These are phyloP conservation scores for Spatula clypeata DNA, from an alignment of 2,797 vertebrate species.

Conservation along the genomic window DNA sequence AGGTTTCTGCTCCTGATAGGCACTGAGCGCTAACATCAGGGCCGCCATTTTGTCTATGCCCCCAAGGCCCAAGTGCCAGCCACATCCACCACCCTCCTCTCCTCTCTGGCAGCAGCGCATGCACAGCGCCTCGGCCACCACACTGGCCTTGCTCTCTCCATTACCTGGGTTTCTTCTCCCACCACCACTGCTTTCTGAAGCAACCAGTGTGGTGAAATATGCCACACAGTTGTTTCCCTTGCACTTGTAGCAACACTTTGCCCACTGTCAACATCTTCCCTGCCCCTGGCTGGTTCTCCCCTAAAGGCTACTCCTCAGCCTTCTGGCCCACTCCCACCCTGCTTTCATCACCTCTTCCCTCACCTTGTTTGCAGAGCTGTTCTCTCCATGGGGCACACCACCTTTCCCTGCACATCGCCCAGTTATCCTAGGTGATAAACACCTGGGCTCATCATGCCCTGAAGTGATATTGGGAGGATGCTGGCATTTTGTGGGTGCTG, in stretches of 20 bases:
- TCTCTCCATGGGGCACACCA: background rate
- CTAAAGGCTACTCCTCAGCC: background rate
- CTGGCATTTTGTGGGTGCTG: background rate
- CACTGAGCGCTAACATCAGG: rapidly evolving
- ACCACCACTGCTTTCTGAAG: background rate
- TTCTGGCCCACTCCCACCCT: background rate
- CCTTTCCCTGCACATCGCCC: too few relatives aligned
- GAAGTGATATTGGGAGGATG: background rate
- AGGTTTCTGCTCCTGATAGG: rapidly evolving
- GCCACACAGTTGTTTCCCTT: background rate
- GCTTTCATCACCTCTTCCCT: constrained; percentile 9
- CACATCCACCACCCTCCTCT: background rate
- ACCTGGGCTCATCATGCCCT: background rate
- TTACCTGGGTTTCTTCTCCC: background rate
- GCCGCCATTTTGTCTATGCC: background rate
- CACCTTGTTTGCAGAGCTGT: rapidly evolving
- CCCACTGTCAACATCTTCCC: background rate
- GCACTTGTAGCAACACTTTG: background rate
- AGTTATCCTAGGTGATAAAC: background rate
- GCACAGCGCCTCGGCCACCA: rapidly evolving
- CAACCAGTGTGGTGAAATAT: rapidly evolving
- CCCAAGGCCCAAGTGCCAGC: background rate
- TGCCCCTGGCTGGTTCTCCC: background rate
- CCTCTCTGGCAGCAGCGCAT: rapidly evolving
- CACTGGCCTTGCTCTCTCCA: background rate